These are phyloP conservation scores for Cyprinella venusta DNA, from an alignment of 2,797 vertebrate genomes.

Conservation along the genomic window DNA sequence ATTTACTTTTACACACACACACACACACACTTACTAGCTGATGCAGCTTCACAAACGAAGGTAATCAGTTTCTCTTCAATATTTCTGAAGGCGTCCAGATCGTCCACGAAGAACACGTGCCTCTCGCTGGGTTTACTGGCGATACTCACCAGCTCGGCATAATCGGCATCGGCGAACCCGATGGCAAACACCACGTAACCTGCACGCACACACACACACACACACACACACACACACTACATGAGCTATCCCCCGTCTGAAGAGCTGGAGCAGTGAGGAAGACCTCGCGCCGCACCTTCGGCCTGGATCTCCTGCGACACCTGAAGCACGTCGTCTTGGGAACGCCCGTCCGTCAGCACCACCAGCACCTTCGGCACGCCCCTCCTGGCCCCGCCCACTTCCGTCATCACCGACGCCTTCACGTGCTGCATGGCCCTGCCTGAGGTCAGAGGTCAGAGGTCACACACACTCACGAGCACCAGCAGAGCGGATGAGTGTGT, in stretches of 20 bases:
- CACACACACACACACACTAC: not conserved
- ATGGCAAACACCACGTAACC: constrained; percentile 94
- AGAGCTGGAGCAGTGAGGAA: too few relatives aligned
- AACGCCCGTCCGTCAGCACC: constrained; percentile 94
- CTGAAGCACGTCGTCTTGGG: constrained; percentile 93
- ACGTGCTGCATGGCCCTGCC: constrained; percentile 94
- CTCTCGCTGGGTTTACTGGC: constrained; percentile 92
- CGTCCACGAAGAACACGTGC: constrained; percentile 97
- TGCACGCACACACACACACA: constrained; percentile 58
- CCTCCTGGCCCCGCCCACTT: constrained; percentile 82
- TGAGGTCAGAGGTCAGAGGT: constrained; percentile 60
- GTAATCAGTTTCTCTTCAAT: constrained; percentile 97
- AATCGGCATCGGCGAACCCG: constrained; percentile 94
- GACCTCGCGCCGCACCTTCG: constrained; percentile 76
- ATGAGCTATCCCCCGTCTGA: not conserved
- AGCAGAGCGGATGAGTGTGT: not conserved
- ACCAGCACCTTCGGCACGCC: constrained; percentile 93
- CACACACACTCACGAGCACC: not conserved
- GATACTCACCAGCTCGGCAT: constrained; percentile 91
- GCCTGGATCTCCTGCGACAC: constrained; percentile 92
- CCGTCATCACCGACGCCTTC: constrained; percentile 86
- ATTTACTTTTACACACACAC: not conserved
- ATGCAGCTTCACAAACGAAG: constrained; percentile 95
- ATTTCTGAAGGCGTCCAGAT: constrained; percentile 93
- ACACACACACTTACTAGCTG: constrained; percentile 85